These are phyloP conservation scores for Scomber japonicus DNA, from an alignment of 2,113 vertebrate species.

Conservation along the genomic window DNA sequence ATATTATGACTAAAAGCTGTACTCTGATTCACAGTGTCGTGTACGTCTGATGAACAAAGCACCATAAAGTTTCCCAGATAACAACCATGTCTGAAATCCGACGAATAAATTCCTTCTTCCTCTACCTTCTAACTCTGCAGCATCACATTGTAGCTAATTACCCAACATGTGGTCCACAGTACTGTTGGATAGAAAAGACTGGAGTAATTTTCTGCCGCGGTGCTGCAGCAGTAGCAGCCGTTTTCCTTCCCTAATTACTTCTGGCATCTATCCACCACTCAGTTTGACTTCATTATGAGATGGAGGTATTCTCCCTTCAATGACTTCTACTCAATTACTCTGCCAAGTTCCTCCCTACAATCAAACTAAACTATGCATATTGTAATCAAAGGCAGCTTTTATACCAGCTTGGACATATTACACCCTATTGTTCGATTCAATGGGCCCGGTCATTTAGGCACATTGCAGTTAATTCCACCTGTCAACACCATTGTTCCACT, in stretches of 20 bases:
- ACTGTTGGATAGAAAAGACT: constrained; percentile 64
- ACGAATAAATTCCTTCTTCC: constrained; percentile 33
- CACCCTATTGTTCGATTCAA: constrained; percentile 62
- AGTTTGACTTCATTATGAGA: constrained; percentile 81
- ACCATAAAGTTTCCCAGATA: constrained; percentile 33
- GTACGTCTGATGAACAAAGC: constrained; percentile 24
- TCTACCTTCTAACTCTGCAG: constrained; percentile 55
- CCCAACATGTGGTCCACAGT: constrained; percentile 69
- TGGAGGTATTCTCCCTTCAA: constrained; percentile 79
- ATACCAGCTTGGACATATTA: constrained; percentile 60
- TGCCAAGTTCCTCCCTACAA: constrained; percentile 69
- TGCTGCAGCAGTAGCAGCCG: constrained; percentile 72
- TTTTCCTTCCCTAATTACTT: constrained; percentile 79
- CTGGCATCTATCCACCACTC: constrained; percentile 80
- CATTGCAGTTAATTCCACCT: constrained; percentile 51
- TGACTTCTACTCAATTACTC: constrained; percentile 80
- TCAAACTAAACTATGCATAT: constrained; percentile 73
- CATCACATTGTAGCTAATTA: constrained; percentile 72
- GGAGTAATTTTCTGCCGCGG: constrained; percentile 73
- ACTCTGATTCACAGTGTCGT: constrained; percentile 4
- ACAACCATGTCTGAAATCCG: constrained; percentile 37
- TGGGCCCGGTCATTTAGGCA: constrained; percentile 47
- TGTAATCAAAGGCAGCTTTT: constrained; percentile 67
- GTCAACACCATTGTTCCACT: constrained; percentile 54
- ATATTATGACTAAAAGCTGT: not conserved